phyloP scores from a whole-genome alignment of 2,113 vertebrate genomes.

The Todiramphus saurophagus region DNA sequence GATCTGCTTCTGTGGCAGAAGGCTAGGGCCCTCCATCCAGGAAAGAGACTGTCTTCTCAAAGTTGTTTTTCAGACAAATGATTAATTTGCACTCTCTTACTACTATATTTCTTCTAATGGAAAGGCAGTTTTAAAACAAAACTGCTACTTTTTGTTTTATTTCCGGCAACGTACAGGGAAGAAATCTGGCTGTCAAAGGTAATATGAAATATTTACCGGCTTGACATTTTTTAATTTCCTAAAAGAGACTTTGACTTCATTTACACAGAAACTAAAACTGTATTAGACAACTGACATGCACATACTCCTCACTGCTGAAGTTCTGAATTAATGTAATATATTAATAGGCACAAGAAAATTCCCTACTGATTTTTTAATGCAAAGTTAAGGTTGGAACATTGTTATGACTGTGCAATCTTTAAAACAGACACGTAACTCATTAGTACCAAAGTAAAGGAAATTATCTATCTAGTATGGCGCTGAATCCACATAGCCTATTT shows the following conservation, averaged over 20 bases:
- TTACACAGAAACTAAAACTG: background rate
- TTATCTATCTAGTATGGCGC: conserved; percentile 28
- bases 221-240: background rate
- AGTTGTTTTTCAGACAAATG: conserved; percentile 32
- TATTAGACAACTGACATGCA: background rate
- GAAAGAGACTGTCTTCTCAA: background rate
- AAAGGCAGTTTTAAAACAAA: background rate
- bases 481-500: conserved; percentile 58
- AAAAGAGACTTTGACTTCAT: background rate
- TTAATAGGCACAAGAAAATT: background rate
- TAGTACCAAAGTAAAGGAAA: conserved; percentile 39
- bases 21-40: conserved; percentile 8
- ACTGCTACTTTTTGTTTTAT: background rate
- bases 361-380: conserved; percentile 17
- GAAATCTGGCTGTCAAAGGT: background rate
- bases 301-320: background rate
- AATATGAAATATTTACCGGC: background rate
- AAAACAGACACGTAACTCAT: conserved; percentile 61
- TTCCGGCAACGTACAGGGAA: background rate
- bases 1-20: conserved; percentile 60
- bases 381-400: background rate
- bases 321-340: background rate
- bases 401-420: conserved; percentile 36
- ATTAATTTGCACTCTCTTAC: background rate
- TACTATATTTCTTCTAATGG: background rate